A percentile compares a stretch with the other conserved stretches of the same genome.
These are phyloP conservation scores for Drosophila parvula DNA, from an alignment of 1,140 invertebrate genomes.

Conservation along the genomic window DNA sequence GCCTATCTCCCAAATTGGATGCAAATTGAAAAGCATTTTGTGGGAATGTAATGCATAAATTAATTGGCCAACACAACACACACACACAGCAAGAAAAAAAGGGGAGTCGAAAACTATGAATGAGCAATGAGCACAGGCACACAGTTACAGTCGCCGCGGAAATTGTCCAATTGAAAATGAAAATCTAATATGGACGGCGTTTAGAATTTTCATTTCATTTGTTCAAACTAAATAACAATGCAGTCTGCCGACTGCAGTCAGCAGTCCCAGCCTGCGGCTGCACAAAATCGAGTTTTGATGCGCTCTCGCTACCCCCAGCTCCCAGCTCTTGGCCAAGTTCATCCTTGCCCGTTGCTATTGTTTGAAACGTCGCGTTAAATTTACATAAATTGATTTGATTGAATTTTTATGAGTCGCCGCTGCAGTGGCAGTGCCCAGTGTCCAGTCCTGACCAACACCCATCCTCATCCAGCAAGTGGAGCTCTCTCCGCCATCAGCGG, in stretches of 20 bases:
- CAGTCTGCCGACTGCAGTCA: conserved; percentile 23
- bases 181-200: conserved; percentile 64
- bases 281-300: conserved; percentile 42
- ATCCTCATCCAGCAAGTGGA: conserved; percentile 1
- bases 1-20: conserved; percentile 54
- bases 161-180: conserved; percentile 63
- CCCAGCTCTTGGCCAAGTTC: conserved; percentile 3
- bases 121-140: conserved; percentile 50
- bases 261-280: conserved; percentile 16
- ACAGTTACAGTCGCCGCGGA: conserved; percentile 1
- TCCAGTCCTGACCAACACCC: not conserved
- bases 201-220: conserved; percentile 74
- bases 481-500: conserved; percentile 9
- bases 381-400: conserved; percentile 83
- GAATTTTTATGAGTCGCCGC: conserved; percentile 76
- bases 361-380: conserved; percentile 72
- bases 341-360: conserved; percentile 21
- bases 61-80: conserved; percentile 50
- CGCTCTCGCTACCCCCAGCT: not conserved
- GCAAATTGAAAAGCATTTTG: conserved; percentile 62
- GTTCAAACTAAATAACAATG: conserved; percentile 79
- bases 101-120: conserved; percentile 63
- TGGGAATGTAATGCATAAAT: conserved; percentile 78
- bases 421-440: conserved; percentile 1
- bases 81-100: conserved; percentile 37